phyloP scores from a whole-genome alignment of 2,888 invertebrate genomes.

The Plebejus argus region DNA sequence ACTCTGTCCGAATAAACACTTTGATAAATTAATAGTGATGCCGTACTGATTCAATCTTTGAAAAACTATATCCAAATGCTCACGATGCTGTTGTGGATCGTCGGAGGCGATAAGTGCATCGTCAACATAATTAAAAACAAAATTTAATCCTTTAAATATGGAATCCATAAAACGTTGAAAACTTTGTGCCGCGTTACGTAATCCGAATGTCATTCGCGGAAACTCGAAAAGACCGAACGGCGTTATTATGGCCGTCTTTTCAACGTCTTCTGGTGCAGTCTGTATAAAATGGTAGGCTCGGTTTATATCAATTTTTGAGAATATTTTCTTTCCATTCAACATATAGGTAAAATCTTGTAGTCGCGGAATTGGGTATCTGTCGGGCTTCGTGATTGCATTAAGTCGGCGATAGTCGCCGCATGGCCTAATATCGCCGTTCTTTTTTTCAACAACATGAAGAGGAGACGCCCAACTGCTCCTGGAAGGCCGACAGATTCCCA shows the following conservation, averaged over 20 bases:
- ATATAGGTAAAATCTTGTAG: not conserved
- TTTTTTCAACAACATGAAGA: too few relatives aligned
- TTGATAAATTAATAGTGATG: constrained; percentile 35
- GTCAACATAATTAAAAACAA: constrained; percentile 35
- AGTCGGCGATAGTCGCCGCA: too few relatives aligned
- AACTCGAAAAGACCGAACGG: not conserved
- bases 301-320: not conserved
- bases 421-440: too few relatives aligned
- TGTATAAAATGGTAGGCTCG: not conserved
- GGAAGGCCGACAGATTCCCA: constrained; percentile 32
- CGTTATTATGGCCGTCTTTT: not conserved
- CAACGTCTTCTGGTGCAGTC: not conserved
- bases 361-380: too few relatives aligned
- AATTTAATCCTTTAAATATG: constrained; percentile 34
- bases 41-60: constrained; percentile 27
- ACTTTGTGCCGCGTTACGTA: not conserved
- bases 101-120: constrained; percentile 31
- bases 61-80: constrained; percentile 33
- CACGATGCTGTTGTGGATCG: not conserved
- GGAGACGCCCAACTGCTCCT: not conserved
- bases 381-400: too few relatives aligned
- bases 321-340: not conserved
- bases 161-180: constrained; percentile 35
- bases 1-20: constrained; percentile 30
- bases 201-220: not conserved